A percentile compares a stretch with the other conserved stretches of the same genome.
These are phyloP conservation scores for Aphelocoma californica DNA, from an alignment of 2,797 vertebrate species.

Conservation along the genomic window DNA sequence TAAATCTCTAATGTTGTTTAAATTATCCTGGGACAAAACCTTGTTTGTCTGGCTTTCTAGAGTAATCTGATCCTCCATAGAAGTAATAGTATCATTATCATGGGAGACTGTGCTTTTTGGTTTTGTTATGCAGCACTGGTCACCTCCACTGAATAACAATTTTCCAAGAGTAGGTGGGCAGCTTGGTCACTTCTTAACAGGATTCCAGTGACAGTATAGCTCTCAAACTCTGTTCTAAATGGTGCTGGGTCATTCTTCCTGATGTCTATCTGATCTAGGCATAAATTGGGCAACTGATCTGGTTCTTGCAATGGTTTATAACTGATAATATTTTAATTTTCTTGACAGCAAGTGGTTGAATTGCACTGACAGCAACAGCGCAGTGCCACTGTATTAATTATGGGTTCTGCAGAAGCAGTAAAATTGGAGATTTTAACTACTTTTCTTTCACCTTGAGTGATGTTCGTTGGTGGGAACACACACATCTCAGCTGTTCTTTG, in stretches of 20 bases:
- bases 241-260: background rate
- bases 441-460: background rate
- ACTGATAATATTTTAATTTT: background rate
- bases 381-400: background rate
- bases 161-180: background rate
- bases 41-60: background rate
- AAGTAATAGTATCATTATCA: background rate
- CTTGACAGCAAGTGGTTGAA: background rate
- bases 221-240: background rate
- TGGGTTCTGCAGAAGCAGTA: background rate
- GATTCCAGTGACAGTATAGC: background rate
- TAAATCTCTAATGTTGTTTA: background rate
- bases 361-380: background rate
- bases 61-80: background rate
- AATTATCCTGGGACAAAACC: background rate
- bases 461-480: background rate
- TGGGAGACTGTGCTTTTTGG: background rate
- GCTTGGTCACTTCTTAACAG: background rate
- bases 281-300: background rate
- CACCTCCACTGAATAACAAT: background rate
- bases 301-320: background rate
- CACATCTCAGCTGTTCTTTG: background rate
- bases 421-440: background rate
- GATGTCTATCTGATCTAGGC: background rate
- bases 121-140: background rate